A percentile compares a stretch with the other conserved stretches of the same genome.
These are phyloP conservation scores for Bettongia penicillata DNA, from an alignment of 2,113 vertebrate genomes.

Conservation along the genomic window DNA sequence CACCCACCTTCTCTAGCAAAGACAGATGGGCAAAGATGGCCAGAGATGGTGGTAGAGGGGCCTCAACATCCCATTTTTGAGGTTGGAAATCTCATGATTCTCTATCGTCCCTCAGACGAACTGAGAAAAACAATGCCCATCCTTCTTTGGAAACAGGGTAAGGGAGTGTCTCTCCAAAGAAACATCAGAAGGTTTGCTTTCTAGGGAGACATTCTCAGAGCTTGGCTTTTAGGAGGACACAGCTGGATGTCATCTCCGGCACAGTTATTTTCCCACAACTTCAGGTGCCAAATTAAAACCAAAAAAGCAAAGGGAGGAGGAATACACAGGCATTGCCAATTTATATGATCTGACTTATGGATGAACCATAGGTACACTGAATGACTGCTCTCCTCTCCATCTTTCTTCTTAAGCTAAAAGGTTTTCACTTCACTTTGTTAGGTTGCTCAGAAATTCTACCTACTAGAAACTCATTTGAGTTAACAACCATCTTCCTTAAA, in stretches of 20 bases:
- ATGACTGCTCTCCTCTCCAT: background rate
- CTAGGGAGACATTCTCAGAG: background rate
- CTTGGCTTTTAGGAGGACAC: background rate
- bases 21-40: background rate
- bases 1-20: conserved; percentile 11
- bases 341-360: background rate
- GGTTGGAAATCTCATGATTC: background rate
- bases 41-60: background rate
- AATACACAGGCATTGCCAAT: background rate
- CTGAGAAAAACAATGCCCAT: background rate
- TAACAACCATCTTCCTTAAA: background rate
- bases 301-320: background rate
- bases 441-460: background rate
- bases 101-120: conserved; percentile 47
- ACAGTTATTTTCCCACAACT: background rate
- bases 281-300: background rate
- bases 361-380: background rate
- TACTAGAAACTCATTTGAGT: background rate
- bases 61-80: conserved; percentile 11
- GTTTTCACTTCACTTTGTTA: conserved; percentile 61
- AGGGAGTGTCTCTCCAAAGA: conserved; percentile 60
- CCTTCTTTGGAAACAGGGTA: conserved; percentile 46
- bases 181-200: conserved; percentile 33
- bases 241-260: background rate
- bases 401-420: background rate